Conservation (phyloP, 1,140 invertebrate genomes). For the Linepithema humile region DNA sequence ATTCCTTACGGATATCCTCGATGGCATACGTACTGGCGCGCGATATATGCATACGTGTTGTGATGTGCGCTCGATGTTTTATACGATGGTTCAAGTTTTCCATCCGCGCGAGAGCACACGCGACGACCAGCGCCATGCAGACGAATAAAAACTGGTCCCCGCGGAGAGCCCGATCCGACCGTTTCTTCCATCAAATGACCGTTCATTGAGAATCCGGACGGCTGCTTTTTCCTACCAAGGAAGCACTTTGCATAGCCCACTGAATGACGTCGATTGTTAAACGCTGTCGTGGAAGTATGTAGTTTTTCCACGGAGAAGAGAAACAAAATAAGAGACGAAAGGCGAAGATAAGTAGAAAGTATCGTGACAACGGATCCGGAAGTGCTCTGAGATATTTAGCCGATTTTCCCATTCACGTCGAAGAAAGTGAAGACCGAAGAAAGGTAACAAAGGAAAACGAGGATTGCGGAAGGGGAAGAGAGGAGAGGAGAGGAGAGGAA, state of each 20-base stretch:
- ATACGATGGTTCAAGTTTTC: conserved; percentile 57
- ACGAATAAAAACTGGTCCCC: conserved; percentile 27
- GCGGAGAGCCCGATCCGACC: neutral
- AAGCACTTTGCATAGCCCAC: neutral
- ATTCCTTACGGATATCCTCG: conserved; percentile 10
- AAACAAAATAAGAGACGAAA: neutral
- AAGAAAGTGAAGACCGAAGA: conserved; percentile 41
- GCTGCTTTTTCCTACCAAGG: neutral
- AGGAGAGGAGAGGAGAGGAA: neutral
- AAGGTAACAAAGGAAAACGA: conserved; percentile 19
- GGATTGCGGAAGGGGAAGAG: neutral
- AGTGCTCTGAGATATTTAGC: conserved; percentile 53
- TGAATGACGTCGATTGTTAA: conserved; percentile 33
- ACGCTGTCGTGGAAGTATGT: conserved; percentile 54
- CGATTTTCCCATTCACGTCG: conserved; percentile 53
- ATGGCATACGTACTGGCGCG: conserved; percentile 33
- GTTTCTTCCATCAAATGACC: conserved; percentile 33
- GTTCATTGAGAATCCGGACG: conserved; percentile 10
- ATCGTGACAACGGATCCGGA: conserved; percentile 48
- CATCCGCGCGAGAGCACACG: conserved; percentile 3
- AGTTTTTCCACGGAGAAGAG: conserved; percentile 37
- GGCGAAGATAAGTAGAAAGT: conserved; percentile 43
- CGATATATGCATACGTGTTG: conserved; percentile 1
- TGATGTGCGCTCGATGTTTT: conserved; percentile 41
- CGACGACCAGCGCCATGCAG: conserved; percentile 39